phyloP scores from a whole-genome alignment of 2,888 invertebrate genomes.

The Spicauda simplicius region DNA sequence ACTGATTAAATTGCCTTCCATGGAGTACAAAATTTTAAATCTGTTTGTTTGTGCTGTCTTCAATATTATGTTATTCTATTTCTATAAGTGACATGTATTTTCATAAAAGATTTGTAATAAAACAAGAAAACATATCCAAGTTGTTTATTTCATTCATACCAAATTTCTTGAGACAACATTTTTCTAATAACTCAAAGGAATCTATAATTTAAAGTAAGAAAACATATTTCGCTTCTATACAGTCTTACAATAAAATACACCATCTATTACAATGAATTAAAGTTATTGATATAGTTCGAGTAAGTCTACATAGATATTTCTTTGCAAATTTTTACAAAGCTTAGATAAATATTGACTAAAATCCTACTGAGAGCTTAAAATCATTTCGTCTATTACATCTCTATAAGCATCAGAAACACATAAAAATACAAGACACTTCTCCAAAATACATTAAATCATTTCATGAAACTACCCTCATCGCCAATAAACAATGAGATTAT shows the following conservation, averaged over 20 bases:
- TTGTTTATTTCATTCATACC: slow-evolving; percentile 45
- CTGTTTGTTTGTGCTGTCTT: not conserved
- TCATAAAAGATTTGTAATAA: slow-evolving; percentile 30
- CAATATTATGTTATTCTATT: not conserved
- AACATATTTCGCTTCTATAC: slow-evolving; percentile 46
- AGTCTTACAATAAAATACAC: slow-evolving; percentile 50
- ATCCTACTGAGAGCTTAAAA: slow-evolving; percentile 42
- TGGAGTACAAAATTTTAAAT: not conserved
- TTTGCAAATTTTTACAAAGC: slow-evolving; percentile 43
- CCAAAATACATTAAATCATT: slow-evolving; percentile 44
- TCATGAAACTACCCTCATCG: slow-evolving; percentile 52
- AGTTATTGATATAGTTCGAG: slow-evolving; percentile 30
- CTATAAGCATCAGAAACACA: slow-evolving; percentile 42
- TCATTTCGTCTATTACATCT: slow-evolving; percentile 37
- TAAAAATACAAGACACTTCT: slow-evolving; percentile 39
- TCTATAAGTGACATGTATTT: not conserved
- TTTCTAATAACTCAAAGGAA: slow-evolving; percentile 48
- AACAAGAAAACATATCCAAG: slow-evolving; percentile 38
- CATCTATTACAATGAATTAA: slow-evolving; percentile 40
- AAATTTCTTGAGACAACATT: slow-evolving; percentile 49
- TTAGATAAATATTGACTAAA: slow-evolving; percentile 42
- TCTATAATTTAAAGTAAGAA: slow-evolving; percentile 46
- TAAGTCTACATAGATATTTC: slow-evolving; percentile 41
- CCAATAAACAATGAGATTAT: slow-evolving; percentile 54
- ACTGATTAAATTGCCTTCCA: not conserved